A percentile compares a stretch with the other conserved stretches of the same genome.
Evolutionary conservation across 1,140 invertebrate genomes (phyloP).

Genomic region (Aphelinus certus): DNA sequence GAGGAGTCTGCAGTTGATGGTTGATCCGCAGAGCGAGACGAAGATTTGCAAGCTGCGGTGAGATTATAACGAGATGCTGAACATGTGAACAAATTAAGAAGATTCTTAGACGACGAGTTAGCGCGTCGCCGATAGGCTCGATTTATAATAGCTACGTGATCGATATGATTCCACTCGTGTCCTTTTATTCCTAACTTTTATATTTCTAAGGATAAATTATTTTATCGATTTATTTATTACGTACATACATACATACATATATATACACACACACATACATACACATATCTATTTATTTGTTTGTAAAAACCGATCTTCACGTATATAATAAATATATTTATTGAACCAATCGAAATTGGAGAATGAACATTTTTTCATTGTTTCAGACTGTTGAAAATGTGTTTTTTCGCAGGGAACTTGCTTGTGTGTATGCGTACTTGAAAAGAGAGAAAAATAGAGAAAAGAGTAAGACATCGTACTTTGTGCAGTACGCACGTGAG

Average conservation of each 20-base stretch:
- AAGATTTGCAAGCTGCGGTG: not conserved
- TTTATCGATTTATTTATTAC: slow-evolving; percentile 8
- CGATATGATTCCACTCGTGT: slow-evolving; percentile 39
- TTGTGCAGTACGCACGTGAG: no score
- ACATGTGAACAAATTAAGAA: not conserved
- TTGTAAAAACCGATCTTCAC: not conserved
- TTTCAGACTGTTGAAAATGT: no score
- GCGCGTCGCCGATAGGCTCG: slow-evolving; percentile 37
- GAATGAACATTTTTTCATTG: no score
- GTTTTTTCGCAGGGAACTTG: no score
- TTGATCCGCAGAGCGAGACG: slow-evolving; percentile 2
- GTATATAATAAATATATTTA: not conserved
- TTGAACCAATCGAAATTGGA: no score
- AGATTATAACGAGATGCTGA: not conserved
- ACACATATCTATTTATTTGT: slow-evolving; percentile 9
- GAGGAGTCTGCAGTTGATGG: slow-evolving; percentile 27
- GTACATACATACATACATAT: slow-evolving; percentile 8
- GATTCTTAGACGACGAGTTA: slow-evolving; percentile 38
- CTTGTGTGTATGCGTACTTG: no score
- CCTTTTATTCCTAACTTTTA: slow-evolving; percentile 26
- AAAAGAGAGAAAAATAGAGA: no score
- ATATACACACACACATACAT: slow-evolving; percentile 12
- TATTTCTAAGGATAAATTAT: not conserved
- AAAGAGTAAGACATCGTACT: no score
- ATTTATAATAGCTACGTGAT: slow-evolving; percentile 37